A percentile compares a stretch with the other conserved stretches of the same genome.
Conservation (phyloP, 2,888 invertebrate species). For the Leptura quadrifasciata region DNA sequence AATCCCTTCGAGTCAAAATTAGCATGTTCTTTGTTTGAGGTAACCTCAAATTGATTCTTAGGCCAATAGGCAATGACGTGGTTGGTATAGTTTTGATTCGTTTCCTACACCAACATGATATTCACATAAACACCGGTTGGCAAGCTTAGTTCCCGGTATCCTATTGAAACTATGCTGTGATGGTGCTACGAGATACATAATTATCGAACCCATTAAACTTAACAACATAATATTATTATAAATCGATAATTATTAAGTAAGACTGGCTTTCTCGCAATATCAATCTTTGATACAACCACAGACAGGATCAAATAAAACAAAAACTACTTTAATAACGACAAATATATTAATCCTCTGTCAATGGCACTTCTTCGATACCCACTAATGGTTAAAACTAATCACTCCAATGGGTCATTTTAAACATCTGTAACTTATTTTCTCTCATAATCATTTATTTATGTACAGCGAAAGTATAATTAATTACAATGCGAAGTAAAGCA, state of each 20-base stretch:
- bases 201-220: background rate
- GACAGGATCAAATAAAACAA: background rate
- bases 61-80: no score
- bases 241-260: constrained; percentile 7
- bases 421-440: constrained; percentile 47
- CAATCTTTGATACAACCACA: background rate
- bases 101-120: no score
- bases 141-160: background rate
- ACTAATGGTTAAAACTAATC: constrained; percentile 13
- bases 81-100: no score
- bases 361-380: background rate
- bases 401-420: constrained; percentile 38
- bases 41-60: no score
- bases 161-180: background rate
- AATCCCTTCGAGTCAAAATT: no score
- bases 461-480: constrained; percentile 42
- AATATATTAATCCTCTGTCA: background rate
- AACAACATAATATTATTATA: constrained; percentile 3
- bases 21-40: no score
- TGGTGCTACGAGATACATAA: background rate
- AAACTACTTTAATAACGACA: background rate
- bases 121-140: background rate
- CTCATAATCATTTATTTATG: constrained; percentile 41
- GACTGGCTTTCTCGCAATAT: background rate
- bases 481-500: background rate